Percentiles rank a stretch among this genome's conserved stretches.
phyloP scores from a whole-genome alignment of 1,140 invertebrate genomes.

The Drosophila willistoni region DNA sequence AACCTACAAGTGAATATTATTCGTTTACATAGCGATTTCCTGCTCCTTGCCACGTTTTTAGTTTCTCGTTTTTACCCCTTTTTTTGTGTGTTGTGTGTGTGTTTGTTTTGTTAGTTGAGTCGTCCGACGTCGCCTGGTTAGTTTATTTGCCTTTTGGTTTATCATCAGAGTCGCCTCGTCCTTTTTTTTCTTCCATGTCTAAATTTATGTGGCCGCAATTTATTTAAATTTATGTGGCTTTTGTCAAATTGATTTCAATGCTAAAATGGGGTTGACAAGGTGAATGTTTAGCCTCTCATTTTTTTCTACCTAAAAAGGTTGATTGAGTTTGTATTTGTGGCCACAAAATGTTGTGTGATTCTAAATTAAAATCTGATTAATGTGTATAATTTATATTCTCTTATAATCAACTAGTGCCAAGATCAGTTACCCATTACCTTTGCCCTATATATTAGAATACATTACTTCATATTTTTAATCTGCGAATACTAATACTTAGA shows the following conservation, averaged over 20 bases:
- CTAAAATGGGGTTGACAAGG: constrained; percentile 76
- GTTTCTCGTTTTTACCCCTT: constrained; percentile 53
- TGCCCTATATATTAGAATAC: too few species aligned
- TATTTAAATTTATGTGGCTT: constrained; percentile 80
- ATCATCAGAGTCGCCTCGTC: constrained; percentile 35
- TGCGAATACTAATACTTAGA: background rate
- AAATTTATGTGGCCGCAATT: constrained; percentile 78
- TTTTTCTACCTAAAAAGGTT: constrained; percentile 31
- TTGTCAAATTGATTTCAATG: constrained; percentile 80
- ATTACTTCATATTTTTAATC: background rate
- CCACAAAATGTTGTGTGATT: constrained; percentile 6
- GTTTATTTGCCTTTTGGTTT: constrained; percentile 78
- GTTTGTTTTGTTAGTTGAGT: constrained; percentile 78
- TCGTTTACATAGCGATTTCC: constrained; percentile 52
- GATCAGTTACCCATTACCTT: too few species aligned
- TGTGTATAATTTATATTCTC: background rate
- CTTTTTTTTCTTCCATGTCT: constrained; percentile 55
- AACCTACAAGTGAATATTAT: constrained; percentile 39
- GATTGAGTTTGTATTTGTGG: constrained; percentile 62
- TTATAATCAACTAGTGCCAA: too few species aligned
- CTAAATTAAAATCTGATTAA: constrained; percentile 2
- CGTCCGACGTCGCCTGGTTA: constrained; percentile 48
- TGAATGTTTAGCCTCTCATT: constrained; percentile 40
- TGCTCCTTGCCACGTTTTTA: constrained; percentile 38
- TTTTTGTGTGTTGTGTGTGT: constrained; percentile 29